Evolutionary conservation across 2,113 vertebrate species (phyloP).

Genomic region (Alaudala cheleensis): DNA sequence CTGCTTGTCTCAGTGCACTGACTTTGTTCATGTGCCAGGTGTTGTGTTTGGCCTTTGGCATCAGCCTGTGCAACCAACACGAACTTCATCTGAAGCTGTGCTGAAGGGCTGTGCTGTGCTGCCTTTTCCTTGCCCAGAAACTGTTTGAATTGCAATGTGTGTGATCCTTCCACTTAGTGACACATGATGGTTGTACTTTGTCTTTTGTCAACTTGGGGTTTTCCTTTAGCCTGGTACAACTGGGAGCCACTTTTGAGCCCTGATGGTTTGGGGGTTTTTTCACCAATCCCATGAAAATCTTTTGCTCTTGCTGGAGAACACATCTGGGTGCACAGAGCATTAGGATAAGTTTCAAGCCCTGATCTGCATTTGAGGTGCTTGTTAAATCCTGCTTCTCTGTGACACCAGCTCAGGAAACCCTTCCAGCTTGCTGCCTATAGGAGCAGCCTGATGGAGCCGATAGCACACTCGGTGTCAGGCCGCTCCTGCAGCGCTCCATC

Average conservation of each 20-base stretch:
- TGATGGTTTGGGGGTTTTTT: background rate
- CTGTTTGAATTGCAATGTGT: background rate
- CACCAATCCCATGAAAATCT: background rate
- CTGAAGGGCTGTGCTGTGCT: rapidly evolving
- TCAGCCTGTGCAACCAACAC: background rate
- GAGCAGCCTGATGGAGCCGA: background rate
- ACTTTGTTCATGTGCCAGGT: background rate
- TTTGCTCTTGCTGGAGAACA: background rate
- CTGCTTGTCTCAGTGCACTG: background rate
- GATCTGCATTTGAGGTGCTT: background rate
- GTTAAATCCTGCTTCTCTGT: background rate
- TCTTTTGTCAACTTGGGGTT: background rate
- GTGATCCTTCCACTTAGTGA: background rate
- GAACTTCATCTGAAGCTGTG: background rate
- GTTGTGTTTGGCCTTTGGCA: background rate
- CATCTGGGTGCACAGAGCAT: background rate
- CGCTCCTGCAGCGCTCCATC: background rate
- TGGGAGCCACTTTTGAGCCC: background rate
- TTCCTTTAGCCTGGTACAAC: background rate
- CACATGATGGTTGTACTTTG: background rate
- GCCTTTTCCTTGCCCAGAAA: background rate
- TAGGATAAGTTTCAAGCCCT: background rate
- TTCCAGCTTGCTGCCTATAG: background rate
- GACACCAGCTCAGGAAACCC: background rate
- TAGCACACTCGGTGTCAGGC: rapidly evolving